phyloP scores from a whole-genome alignment of 1,140 invertebrate genomes.

The Drosophila mojavensis region DNA sequence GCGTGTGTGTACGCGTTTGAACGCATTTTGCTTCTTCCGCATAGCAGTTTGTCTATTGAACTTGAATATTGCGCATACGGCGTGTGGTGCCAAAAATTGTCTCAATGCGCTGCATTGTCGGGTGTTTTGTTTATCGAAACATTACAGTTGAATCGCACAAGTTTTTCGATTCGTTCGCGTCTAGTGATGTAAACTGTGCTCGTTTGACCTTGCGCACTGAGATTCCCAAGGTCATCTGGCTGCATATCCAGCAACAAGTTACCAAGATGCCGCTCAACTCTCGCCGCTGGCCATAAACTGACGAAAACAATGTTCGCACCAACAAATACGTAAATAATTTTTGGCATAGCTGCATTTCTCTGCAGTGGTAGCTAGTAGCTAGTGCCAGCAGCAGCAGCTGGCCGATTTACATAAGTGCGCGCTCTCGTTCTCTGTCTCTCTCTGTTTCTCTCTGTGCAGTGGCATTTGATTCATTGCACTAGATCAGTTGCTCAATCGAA shows the following conservation, averaged over 20 bases:
- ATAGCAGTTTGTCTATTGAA: constrained; percentile 48
- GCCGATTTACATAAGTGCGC: constrained; percentile 44
- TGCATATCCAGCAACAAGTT: constrained; percentile 34
- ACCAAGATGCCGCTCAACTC: constrained; percentile 11
- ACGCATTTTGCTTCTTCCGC: constrained; percentile 41
- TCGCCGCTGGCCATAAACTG: constrained; percentile 30
- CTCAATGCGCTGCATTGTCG: constrained; percentile 35
- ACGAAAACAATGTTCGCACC: constrained; percentile 11
- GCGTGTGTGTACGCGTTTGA: background rate
- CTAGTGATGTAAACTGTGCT: background rate
- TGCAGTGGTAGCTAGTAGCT: background rate
- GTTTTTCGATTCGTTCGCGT: background rate
- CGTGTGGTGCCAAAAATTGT: constrained; percentile 49
- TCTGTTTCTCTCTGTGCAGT: constrained; percentile 10
- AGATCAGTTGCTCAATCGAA: constrained; percentile 20
- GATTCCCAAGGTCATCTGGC: constrained; percentile 37
- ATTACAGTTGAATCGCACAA: constrained; percentile 2
- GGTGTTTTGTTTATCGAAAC: constrained; percentile 39
- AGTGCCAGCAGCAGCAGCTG: constrained; percentile 2
- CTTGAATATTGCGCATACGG: constrained; percentile 67
- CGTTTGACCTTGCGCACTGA: constrained; percentile 37
- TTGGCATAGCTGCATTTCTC: constrained; percentile 41
- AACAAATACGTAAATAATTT: constrained; percentile 41
- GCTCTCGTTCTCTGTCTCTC: too few species aligned
- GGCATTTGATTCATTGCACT: constrained; percentile 11